Base-by-base conservation (phyloP, 2,888 invertebrate genomes). In the Ecdyonurus torrentis region DNA sequence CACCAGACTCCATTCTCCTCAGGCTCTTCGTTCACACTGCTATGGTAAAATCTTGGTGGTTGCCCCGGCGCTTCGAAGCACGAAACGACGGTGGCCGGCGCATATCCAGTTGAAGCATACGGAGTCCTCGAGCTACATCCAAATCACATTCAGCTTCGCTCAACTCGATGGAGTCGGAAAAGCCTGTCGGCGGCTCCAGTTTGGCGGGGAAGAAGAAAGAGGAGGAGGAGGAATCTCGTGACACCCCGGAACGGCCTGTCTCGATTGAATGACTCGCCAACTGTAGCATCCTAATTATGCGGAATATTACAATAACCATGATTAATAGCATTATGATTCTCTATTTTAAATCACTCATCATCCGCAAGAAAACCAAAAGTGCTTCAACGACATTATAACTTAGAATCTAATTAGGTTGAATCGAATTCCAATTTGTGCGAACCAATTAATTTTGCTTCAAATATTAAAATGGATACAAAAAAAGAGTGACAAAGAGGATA, bases 71-170 rank as follows among this genome's bases (percentile, higher is more conserved):
- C 37, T 58, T 25, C n/a, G 58, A 58, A 23, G 50, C 62, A 18
- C 62, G 25, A 23, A 62, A 5, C 58, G 58, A 58, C 19, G 58
- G 62, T 23, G 23, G 61, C 3, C 58, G 62, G 15, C 55, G 25
- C 2, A 58, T 23, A 2, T 22, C 37, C 37, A 37, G 15, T 15
- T 37, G 37, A 5, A 37, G 37, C 58, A 58, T 25, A 7, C 50
- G 50, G 23, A 58, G 62, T 2, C 62, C 62, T n/a, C 58, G 25
- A 25, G 58, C 58, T 55, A 58, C 25, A 23, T 62, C 62, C 2
- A 74, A 76, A 72, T 81, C 81, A 75, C 81, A 80, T 71, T 82
- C 82, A 63, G 81, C 81, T 73, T 82, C 82, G 71, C 73, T 75
- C 71, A 75, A 67, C 74, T 75, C 75, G 74, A 74, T 71, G 72